These are phyloP conservation scores for Deroptyus accipitrinus DNA, from an alignment of 2,113 vertebrate species.

Conservation along the genomic window DNA sequence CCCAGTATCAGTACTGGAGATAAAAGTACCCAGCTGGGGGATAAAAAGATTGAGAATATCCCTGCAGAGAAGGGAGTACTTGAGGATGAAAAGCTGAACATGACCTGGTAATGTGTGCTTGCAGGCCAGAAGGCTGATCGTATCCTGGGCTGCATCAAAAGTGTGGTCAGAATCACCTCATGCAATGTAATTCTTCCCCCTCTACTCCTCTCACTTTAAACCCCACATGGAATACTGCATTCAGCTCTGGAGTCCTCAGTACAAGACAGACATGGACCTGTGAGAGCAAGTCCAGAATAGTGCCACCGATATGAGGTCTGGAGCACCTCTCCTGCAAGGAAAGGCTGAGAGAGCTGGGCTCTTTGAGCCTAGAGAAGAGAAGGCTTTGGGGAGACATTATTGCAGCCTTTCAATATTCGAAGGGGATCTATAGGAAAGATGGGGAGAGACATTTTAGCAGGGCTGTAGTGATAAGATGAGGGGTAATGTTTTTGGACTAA, in stretches of 20 bases:
- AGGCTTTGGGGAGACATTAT: rapidly evolving
- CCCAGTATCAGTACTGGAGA: background rate
- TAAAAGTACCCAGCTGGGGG: background rate
- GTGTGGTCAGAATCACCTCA: background rate
- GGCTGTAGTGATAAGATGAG: rapidly evolving
- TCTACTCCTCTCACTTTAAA: background rate
- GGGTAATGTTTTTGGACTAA: background rate
- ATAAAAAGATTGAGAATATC: background rate
- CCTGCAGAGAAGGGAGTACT: background rate
- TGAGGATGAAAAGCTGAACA: background rate
- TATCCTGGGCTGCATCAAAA: background rate
- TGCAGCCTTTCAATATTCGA: background rate
- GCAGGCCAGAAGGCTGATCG: rapidly evolving
- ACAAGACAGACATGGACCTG: background rate
- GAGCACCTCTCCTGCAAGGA: rapidly evolving
- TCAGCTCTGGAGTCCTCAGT: background rate
- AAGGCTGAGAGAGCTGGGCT: rapidly evolving
- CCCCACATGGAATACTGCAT: background rate
- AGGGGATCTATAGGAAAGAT: background rate
- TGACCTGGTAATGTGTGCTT: rapidly evolving
- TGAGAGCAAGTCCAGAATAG: background rate
- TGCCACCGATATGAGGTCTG: rapidly evolving
- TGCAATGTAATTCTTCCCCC: background rate
- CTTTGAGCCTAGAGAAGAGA: background rate
- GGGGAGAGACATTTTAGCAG: background rate